These are phyloP conservation scores for Tridacna gigas DNA, from an alignment of 2,888 invertebrate genomes.

Conservation along the genomic window DNA sequence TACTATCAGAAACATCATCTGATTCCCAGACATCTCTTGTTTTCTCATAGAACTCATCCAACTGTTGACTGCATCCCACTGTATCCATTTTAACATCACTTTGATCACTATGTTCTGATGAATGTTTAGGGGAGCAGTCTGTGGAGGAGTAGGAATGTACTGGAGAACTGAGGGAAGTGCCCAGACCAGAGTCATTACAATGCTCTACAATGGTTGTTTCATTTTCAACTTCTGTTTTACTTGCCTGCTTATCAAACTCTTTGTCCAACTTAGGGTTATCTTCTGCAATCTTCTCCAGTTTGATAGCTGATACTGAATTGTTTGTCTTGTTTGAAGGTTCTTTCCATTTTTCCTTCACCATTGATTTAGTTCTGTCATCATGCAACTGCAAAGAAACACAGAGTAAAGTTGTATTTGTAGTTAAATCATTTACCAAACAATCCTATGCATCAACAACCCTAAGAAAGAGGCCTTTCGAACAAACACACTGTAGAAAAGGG, in stretches of 20 bases:
- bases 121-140: conserved; percentile 54
- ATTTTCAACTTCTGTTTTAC: neutral
- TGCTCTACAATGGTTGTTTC: neutral
- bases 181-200: conserved; percentile 57
- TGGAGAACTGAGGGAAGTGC: conserved; percentile 50
- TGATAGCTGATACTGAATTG: neutral
- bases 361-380: conserved; percentile 1
- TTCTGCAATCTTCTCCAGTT: neutral
- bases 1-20: neutral
- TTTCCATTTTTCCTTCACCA: conserved; percentile 15
- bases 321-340: neutral
- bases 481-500: no score
- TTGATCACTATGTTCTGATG: neutral
- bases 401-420: neutral
- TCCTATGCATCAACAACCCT: no score
- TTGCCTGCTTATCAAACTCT: neutral
- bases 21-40: conserved; percentile 33
- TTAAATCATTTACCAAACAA: neutral
- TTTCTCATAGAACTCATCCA: conserved; percentile 27
- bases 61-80: neutral
- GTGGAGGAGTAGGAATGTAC: conserved; percentile 35
- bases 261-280: neutral
- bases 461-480: no score
- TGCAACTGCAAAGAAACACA: conserved; percentile 2
- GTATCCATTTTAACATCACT: neutral